A percentile compares a stretch with the other conserved stretches of the same genome.
phyloP scores from a whole-genome alignment of 2,113 vertebrate species.

The Natator depressus region DNA sequence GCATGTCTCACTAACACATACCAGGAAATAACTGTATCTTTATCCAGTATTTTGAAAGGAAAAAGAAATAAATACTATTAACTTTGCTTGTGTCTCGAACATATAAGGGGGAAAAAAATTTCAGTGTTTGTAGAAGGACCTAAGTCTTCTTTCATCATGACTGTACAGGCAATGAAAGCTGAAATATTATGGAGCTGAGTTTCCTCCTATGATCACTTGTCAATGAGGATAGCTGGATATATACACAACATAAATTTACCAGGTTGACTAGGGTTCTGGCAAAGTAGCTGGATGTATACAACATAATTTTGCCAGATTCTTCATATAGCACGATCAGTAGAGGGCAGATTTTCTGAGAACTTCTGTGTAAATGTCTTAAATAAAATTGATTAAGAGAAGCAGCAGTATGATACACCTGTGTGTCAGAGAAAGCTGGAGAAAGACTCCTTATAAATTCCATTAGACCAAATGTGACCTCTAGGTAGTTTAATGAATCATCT shows the following conservation, averaged over 20 bases:
- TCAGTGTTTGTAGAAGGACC: background rate
- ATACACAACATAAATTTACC: background rate
- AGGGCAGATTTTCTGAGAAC: background rate
- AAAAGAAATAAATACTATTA: background rate
- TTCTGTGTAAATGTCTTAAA: background rate
- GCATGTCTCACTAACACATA: background rate
- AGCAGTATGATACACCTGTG: background rate
- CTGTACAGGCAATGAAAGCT: background rate
- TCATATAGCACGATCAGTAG: background rate
- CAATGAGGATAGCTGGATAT: background rate
- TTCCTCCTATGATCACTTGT: background rate
- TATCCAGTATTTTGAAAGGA: background rate
- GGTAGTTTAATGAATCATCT: background rate
- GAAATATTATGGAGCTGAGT: background rate
- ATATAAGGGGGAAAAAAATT: background rate
- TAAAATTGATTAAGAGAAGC: background rate
- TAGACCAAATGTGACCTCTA: background rate
- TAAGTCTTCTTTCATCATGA: background rate
- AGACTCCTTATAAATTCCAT: background rate
- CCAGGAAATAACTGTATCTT: background rate
- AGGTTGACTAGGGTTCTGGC: no score
- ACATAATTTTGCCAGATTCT: background rate
- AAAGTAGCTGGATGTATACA: background rate
- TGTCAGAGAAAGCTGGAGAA: background rate
- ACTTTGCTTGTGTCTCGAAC: background rate